These are phyloP conservation scores for Melieria picta DNA, from an alignment of 2,888 invertebrate species.

Conservation along the genomic window DNA sequence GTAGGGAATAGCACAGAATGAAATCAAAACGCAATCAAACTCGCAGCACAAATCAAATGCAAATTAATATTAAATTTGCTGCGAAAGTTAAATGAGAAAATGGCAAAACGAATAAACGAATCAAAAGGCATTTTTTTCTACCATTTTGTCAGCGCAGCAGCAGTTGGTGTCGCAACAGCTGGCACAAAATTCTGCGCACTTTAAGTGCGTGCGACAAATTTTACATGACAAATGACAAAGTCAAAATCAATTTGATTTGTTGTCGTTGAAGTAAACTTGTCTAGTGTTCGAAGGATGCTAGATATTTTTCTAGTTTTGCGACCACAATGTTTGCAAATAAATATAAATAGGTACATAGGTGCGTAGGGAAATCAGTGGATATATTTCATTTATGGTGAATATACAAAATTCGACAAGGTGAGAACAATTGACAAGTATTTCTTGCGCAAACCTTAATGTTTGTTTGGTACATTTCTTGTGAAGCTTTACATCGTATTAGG, in stretches of 20 bases:
- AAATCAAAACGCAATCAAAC: conserved; percentile 35
- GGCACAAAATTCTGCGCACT: neutral
- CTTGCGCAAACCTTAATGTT: neutral
- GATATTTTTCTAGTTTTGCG: neutral
- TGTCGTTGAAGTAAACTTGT: neutral
- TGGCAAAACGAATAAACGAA: conserved; percentile 5
- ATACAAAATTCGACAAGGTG: neutral
- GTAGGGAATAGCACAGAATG: neutral
- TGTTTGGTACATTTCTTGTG: neutral
- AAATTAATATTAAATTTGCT: conserved; percentile 32
- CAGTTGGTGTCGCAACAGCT: neutral
- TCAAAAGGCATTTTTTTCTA: neutral
- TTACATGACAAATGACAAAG: conserved; percentile 24
- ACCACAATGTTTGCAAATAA: neutral
- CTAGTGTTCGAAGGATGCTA: neutral
- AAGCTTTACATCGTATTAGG: neutral
- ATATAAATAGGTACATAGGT: conserved; percentile 1
- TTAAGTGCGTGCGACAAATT: conserved; percentile 26
- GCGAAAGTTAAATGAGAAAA: conserved; percentile 29
- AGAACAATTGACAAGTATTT: neutral
- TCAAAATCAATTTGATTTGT: conserved; percentile 28
- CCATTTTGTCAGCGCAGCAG: neutral
- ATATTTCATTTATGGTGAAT: neutral
- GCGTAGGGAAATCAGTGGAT: neutral
- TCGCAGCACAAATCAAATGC: conserved; percentile 29